Evolutionary conservation across 2,888 invertebrate species (phyloP), one percentile per base, ranked within the genome.

Genomic region (Nycteola revayana): DNA sequence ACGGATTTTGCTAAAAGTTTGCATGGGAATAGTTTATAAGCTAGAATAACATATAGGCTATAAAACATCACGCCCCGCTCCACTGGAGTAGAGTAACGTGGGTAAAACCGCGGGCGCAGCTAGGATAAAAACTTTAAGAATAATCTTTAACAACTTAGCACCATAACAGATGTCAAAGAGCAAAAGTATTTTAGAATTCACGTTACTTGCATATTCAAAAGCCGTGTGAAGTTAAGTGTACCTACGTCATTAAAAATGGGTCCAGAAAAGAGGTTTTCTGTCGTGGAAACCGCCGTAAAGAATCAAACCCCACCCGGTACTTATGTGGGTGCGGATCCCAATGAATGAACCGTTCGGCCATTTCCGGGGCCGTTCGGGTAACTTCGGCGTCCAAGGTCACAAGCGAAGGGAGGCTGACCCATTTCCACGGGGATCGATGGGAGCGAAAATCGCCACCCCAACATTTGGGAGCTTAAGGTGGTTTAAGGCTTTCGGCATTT

Each of bases 381-480:
- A 61, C 61, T 70, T 63, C 76, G 75, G 42, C 49, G 17, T 47
- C 64, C 83, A 86, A 84, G 84, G 83, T 82, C 80, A 71, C 57
- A 60, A 54, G 64, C 49, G 45, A 60, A 61, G 69, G 66, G 67
- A 45, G 62, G 44, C 56, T 75, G 84, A 77, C 83, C 75, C 80
- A 66, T 81, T 86, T 81, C 75, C 74, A 71, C 68, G 66, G 64
- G 77, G 83, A 88, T 89, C 89, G 88, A 89, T 89, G 87, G 82
- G 77, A 73, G 75, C 78, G 63, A 70, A 65, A 66, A 66, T 45
- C 30, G 25, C 74, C 74, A 67, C 76, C 76, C 75, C 51, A 55
- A 66, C 69, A 67, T 68, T 72, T 64, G 64, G 71, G 68, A 66
- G 73, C 68, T 72, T 66, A 66, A 25, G 38, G 62, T 61, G 66